Evolutionary conservation across 2,888 invertebrate genomes (phyloP), one percentile per base, ranked within the genome.

Genomic region (Philereme transversata): DNA sequence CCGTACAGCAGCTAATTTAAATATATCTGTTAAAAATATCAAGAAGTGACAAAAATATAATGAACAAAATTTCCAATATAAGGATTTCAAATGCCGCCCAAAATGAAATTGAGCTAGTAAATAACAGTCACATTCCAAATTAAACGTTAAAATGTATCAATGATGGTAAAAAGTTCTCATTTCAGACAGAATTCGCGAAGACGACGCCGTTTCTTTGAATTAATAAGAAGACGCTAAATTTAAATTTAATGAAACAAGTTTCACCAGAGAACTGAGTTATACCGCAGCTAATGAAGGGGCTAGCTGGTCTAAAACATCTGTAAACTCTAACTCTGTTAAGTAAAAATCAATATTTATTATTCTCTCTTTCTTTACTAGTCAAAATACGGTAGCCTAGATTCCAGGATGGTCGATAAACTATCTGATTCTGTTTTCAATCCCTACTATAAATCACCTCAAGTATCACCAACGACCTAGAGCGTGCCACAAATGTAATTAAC

Each of bases 231-330:
- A 77, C 78, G 83, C 78, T 82, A 83, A 87, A 87, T 87, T 88
- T 84, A 86, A 87, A 87, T 87, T 88, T 87, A 87, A 88, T 87
- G 86, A 87, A 87, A 87, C 86, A 87, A 87, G 86, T 88, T 88
- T 85, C 67, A 71, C 78, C 73, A 68, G 75, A 80, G 79, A 74
- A 74, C 75, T 70, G 76, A 82, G 79, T 78, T 81, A 76, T 78
- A 79, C 68, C 49, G 47, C 52, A 63, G 63, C 56, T 63, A 11
- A 56, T 38, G 22, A 53, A 41, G 7, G 33, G 9, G 22, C 52
- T 48, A 59, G 59, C 63, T 59, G 40, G 61, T 22, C 3, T 22
- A 22, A 22, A 22, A 22, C 22, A 22, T 22, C 22, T 22, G 22
- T 22, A 22, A 22, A 22, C 22, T 22, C 22, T 22, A 22, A 1